A percentile compares a stretch with the other conserved stretches of the same genome.
Evolutionary conservation across 1,140 invertebrate species (phyloP).

Genomic region (Chironomus striatipennis): DNA sequence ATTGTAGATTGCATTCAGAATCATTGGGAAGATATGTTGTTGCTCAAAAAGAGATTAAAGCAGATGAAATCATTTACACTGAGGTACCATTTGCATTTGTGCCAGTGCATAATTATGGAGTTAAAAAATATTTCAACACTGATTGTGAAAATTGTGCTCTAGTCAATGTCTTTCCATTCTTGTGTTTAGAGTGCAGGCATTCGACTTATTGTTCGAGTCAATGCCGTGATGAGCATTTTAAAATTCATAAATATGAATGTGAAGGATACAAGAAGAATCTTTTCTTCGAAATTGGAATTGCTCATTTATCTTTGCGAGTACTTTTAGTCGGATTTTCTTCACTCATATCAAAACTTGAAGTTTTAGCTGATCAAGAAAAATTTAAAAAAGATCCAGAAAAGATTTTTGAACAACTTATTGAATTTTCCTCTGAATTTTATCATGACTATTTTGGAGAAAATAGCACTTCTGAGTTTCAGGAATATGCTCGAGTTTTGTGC

Average conservation of each 20-base stretch:
- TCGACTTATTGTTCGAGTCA: constrained; percentile 20
- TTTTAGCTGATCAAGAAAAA: not conserved
- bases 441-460: not conserved
- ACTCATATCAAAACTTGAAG: not conserved
- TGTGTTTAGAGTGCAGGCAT: constrained; percentile 17
- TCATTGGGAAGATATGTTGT: constrained; percentile 16
- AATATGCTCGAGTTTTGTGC: not conserved
- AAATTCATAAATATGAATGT: constrained; percentile 26
- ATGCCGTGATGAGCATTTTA: constrained; percentile 21
- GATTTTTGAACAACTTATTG: constrained; percentile 12
- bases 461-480: not conserved
- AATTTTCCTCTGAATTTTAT: not conserved
- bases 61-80: constrained; percentile 18
- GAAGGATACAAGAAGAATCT: constrained; percentile 20
- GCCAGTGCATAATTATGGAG: constrained; percentile 17
- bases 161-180: constrained; percentile 24
- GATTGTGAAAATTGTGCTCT: constrained; percentile 25
- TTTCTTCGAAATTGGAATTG: constrained; percentile 26
- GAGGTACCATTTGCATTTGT: constrained; percentile 26
- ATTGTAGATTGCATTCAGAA: not conserved
- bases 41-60: not conserved
- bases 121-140: constrained; percentile 23
- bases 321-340: constrained; percentile 15
- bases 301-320: constrained; percentile 24
- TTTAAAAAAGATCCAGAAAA: not conserved